phyloP scores from a whole-genome alignment of 2,113 vertebrate species.

The Xiphorhynchus elegans region DNA sequence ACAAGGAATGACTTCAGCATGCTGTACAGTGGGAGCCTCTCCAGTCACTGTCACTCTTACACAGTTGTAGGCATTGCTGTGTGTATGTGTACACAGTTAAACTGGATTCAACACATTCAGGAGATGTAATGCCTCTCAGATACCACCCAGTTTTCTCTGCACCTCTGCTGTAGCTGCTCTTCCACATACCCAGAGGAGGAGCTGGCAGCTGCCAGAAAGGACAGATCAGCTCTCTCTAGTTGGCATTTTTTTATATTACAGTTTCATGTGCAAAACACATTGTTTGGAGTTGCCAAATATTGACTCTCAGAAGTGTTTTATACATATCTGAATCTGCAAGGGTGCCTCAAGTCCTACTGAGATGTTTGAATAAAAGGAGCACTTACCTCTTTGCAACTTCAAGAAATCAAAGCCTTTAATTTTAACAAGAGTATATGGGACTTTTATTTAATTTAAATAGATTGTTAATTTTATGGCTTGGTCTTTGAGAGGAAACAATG shows the following conservation, averaged over 20 bases:
- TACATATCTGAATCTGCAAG: neutral
- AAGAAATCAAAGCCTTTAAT: neutral
- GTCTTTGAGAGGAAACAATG: neutral
- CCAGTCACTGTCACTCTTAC: neutral
- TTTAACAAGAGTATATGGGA: neutral
- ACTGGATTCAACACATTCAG: neutral
- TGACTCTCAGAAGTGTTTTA: neutral
- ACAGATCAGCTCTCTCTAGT: neutral
- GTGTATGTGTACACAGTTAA: rapidly evolving
- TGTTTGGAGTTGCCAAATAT: neutral
- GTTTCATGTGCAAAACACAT: neutral
- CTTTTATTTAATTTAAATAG: neutral
- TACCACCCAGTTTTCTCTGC: neutral
- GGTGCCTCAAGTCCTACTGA: neutral
- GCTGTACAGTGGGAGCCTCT: neutral
- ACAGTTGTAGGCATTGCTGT: neutral
- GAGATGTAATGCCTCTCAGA: neutral
- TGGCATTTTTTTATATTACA: neutral
- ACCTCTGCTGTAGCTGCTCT: neutral
- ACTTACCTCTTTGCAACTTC: neutral
- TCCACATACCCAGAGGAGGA: neutral
- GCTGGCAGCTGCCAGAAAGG: neutral
- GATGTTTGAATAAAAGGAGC: neutral
- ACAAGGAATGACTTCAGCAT: neutral
- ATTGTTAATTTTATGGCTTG: neutral